These are phyloP conservation scores for Glaucomys volans DNA, from an alignment of 2,113 vertebrate genomes.

Conservation along the genomic window DNA sequence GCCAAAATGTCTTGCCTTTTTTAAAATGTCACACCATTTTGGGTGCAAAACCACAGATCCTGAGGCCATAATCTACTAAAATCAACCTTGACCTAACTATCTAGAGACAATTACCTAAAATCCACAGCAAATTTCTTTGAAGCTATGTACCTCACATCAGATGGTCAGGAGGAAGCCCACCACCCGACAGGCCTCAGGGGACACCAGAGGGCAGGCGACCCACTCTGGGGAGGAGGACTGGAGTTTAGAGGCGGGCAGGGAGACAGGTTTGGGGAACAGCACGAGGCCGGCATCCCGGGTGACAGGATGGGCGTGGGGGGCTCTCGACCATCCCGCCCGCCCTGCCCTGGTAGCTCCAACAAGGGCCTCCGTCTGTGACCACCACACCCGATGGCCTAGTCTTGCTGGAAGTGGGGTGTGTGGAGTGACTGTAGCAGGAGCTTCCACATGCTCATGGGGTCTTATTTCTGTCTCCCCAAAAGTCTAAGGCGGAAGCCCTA, in stretches of 20 bases:
- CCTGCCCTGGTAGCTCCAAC: too few relatives aligned
- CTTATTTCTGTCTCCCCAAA: too few relatives aligned
- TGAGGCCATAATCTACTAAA: background rate
- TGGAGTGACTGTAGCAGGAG: background rate
- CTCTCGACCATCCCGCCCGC: background rate
- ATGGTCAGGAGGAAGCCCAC: background rate
- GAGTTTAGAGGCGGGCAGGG: background rate
- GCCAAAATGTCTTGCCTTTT: background rate
- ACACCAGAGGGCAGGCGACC: too few relatives aligned
- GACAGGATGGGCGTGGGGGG: background rate
- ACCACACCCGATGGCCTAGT: too few relatives aligned
- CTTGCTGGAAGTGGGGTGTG: too few relatives aligned
- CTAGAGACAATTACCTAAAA: background rate
- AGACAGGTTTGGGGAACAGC: background rate
- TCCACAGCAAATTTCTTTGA: background rate
- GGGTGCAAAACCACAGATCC: background rate
- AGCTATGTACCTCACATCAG: background rate
- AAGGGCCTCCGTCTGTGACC: background rate
- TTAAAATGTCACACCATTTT: background rate
- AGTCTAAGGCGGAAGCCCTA: background rate
- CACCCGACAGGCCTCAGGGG: background rate
- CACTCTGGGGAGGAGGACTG: too few relatives aligned
- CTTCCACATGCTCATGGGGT: too few relatives aligned
- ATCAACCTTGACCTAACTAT: background rate
- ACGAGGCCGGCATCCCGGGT: rapidly evolving